Base-by-base conservation (phyloP, 2,888 invertebrate genomes). In the Glaucopsyche alexis region DNA sequence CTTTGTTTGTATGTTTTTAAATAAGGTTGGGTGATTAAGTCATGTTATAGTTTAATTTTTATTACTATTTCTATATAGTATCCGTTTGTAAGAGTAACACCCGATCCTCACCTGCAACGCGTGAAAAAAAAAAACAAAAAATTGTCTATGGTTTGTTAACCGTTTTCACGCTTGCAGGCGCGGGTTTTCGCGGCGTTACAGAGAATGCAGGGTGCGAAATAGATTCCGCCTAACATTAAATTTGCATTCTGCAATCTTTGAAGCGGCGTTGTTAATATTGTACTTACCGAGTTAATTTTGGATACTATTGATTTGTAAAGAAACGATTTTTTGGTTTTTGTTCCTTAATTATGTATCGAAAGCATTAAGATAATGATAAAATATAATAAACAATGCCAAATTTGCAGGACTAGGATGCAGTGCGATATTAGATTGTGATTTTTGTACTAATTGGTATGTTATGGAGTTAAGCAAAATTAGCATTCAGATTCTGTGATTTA, bases 191-290 rank as follows among this genome's bases (percentile, higher is more conserved):
- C 87, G 83, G 83, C 84, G 85, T 87, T 91, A 89, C 87, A 88
- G 84, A 85, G 90, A 91, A 79, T 90, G 91, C 89, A 88, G 83
- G 86, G 87, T 82, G 85, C 88, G 87, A 88, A 84, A 86, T 86
- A 88, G 85, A 91, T 91, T 93, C 93, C 93, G 93, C 93, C 93
- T 93, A 93, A 88, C 87, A 89, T 90, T 90, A 89, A 89, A 82
- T 82, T 88, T 89, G 90, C 84, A 80, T 87, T 85, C 84, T 90
- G 91, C 91, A 89, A 86, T 91, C 88, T 89, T 84, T 91, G 91
- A 90, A 92, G 89, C 87, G 87, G 82, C 83, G 89, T 85, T 82
- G 72, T 75, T 81, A 81, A 79, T 82, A 85, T 85, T 89, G 90
- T 91, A 91, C 91, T 90, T 91, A 91, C 84, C 85, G 84, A 78